Base-by-base conservation (phyloP, 2,888 invertebrate species). In the Amphipyra tragopoginis region DNA sequence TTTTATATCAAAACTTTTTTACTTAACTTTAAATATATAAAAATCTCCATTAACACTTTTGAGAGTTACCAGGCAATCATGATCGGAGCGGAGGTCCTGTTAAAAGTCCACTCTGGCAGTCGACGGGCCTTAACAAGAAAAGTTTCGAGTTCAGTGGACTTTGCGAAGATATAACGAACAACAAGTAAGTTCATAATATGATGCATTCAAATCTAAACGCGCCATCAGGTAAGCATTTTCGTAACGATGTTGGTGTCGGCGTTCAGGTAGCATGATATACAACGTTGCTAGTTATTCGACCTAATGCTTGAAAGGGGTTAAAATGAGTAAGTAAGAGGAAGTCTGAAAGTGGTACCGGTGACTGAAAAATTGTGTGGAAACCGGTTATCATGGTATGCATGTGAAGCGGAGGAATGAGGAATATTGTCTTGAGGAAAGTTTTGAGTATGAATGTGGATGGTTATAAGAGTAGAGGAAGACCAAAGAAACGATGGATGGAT, bases 101-200 rank as follows among this genome's bases (percentile, higher is more conserved):
- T 82, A 80, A 81, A 84, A 83, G 75, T 84, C 66, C 59, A 57
- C 65, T 63, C 62, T 63, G 67, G 61, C 66, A 55, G 55, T 75
- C 59, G 58, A 47, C 58, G 49, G 60, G 65, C 58, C 63, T 75
- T 85, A 85, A 85, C 85, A 84, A 85, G 85, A 84, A 82, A 86
- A 86, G 74, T 85, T 84, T 73, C 5, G 45, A 77, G 74, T 71
- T 64, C 63, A 65, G 47, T 54, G 49, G 56, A 75, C 75, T 72
- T 65, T 34, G 50, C 36, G 48, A 58, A 61, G 65, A 63, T 67
- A 59, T 57, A 68, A 65, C 68, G 49, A 77, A 68, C 56, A 61
- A 62, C 57, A 74, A 75, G 44, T 42, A 42, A 59, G 39, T 62
- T 51, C 43, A 36, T 61, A 58, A 38, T 54, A 60, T 39, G 38